Percentiles rank a stretch among this genome's conserved stretches.
Conservation (phyloP, 2,797 vertebrate species). For the Malacoctenus gilli region DNA sequence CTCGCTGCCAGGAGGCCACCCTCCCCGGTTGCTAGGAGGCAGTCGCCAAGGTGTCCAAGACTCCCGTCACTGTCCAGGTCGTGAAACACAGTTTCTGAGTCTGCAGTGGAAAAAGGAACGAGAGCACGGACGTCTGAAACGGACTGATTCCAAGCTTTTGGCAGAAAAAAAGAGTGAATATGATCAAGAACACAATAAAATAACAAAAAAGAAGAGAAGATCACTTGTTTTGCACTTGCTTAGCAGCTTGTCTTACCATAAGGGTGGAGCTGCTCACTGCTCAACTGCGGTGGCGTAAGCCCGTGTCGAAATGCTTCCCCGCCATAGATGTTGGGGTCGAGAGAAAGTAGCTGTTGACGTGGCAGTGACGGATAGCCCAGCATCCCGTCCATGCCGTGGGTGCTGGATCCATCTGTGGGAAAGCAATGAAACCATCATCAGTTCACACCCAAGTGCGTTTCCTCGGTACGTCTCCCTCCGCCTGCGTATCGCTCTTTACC, state of each 20-base stretch:
- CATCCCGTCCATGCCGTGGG: slow-evolving; percentile 87
- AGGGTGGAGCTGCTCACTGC: slow-evolving; percentile 86
- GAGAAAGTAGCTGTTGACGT: slow-evolving; percentile 86
- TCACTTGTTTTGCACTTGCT: background rate
- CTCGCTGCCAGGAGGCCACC: slow-evolving; percentile 83
- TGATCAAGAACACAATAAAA: background rate
- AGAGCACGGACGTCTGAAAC: slow-evolving; percentile 20
- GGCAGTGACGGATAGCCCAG: slow-evolving; percentile 86
- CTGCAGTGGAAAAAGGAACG: slow-evolving; percentile 64
- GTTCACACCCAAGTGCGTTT: background rate
- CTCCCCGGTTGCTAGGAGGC: slow-evolving; percentile 86
- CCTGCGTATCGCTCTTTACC: slow-evolving; percentile 72
- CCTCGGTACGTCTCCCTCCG: background rate
- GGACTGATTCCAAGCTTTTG: background rate
- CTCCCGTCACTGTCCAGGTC: slow-evolving; percentile 90
- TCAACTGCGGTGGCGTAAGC: slow-evolving; percentile 89
- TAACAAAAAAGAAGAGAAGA: background rate
- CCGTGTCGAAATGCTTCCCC: slow-evolving; percentile 88
- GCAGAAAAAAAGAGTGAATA: too few species aligned
- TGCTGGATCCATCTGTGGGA: slow-evolving; percentile 83
- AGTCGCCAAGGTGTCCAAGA: slow-evolving; percentile 88
- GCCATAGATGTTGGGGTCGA: slow-evolving; percentile 87
- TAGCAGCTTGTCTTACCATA: slow-evolving; percentile 80
- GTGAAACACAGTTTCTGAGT: slow-evolving; percentile 90
- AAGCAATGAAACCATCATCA: slow-evolving; percentile 4